Evolutionary conservation across 2,113 vertebrate species (phyloP).

Genomic region (Otus sunia): DNA sequence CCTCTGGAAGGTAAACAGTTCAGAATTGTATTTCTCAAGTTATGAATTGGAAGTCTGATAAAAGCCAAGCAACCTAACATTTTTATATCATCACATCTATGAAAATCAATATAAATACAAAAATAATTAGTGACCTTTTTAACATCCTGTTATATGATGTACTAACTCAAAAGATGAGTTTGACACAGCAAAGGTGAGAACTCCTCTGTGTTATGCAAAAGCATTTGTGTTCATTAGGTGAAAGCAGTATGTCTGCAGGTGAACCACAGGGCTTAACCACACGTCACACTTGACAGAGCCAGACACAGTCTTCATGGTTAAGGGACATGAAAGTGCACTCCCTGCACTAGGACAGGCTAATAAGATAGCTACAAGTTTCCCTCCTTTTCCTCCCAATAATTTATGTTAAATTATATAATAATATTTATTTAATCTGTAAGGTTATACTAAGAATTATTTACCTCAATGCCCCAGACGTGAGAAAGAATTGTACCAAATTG

Average conservation of each 20-base stretch:
- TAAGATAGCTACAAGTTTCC: not conserved
- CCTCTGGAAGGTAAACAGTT: slow-evolving; percentile 79
- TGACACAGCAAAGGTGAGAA: not conserved
- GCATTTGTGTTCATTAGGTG: not conserved
- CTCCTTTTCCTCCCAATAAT: not conserved
- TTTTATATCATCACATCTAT: not conserved
- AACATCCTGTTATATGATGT: not conserved
- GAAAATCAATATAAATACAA: not conserved
- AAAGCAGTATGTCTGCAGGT: not conserved
- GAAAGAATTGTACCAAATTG: not conserved
- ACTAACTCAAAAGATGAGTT: not conserved
- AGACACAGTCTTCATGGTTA: not conserved
- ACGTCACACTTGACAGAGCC: not conserved
- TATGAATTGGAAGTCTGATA: not conserved
- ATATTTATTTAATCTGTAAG: not conserved
- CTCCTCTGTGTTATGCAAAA: not conserved
- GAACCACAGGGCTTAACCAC: not conserved
- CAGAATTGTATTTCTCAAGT: not conserved
- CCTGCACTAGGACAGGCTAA: not conserved
- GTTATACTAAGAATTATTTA: not conserved
- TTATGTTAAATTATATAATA: not conserved
- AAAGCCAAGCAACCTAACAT: not conserved
- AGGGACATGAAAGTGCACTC: not conserved
- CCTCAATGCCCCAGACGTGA: not conserved
- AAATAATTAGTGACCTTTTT: not conserved